Base-by-base conservation (phyloP, 2,888 invertebrate species). In the Rhopalosiphum nymphaeae region DNA sequence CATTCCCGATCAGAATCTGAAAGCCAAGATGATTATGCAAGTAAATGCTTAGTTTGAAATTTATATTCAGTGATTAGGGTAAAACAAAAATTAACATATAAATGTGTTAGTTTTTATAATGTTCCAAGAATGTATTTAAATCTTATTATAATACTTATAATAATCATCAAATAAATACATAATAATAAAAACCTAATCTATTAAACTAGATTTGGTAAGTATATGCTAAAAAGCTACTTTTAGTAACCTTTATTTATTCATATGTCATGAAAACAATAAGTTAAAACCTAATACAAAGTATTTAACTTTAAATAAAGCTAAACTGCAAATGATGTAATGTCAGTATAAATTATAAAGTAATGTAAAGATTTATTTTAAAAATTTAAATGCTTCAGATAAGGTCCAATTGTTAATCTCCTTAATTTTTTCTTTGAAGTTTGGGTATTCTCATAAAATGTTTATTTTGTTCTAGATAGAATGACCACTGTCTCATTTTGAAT, bases 1-100 rank as follows among this genome's bases (percentile, higher is more conserved):
- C 13, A 42, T 42, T 86, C 67, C 10, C 67, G 67, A 91, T 53
- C 53, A n/a, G 94, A 94, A 0, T 91, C 61, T 67, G 36, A 94
- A 29, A 94, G 94, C 87, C 86, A 94, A 86, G 94, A 94, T 86
- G 94, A 94, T 86, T 87, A 94, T 86, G 53, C 94, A 16, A 91
- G 94, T 94, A 67, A 91, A 86, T 94, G 21, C 36, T 78, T 78
- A 78, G 36, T 36, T 78, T 78, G 16, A 36, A 36, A 36, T 78
- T 78, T 78, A 7, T 16, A 36, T 78, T 13, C 67, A 36, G 78
- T 36, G n/a, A 21, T 36, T 36, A 21, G 21, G 2, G 5, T 53
- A 53, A 53, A 78, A 78, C 36, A n/a, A n/a, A 78, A 36, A 78
- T 78, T 36, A 36, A 0, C 16, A 36, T 78, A 36, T 61, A 61